Conservation (phyloP, 2,888 invertebrate species). For the Spialia ferax region DNA sequence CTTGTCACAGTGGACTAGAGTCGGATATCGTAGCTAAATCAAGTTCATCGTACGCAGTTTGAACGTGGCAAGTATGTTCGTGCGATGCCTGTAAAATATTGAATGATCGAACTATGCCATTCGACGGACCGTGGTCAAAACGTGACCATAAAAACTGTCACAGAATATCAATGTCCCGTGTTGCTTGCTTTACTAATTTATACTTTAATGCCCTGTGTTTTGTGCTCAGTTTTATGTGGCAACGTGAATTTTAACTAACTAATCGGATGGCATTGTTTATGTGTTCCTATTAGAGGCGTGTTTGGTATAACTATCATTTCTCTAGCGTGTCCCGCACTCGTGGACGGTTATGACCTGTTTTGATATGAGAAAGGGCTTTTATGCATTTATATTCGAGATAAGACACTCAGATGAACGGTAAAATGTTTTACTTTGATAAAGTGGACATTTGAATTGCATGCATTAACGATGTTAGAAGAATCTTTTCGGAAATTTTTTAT, state of each 20-base stretch:
- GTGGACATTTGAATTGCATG: slow-evolving; percentile 30
- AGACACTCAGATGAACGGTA: slow-evolving; percentile 33
- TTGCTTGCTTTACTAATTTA: slow-evolving; percentile 42
- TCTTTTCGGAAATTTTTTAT: too few relatives aligned
- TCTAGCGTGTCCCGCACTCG: slow-evolving; percentile 36
- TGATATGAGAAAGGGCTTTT: slow-evolving; percentile 38
- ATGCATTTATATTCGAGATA: slow-evolving; percentile 40
- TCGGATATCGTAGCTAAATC: slow-evolving; percentile 5
- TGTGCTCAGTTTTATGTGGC: slow-evolving; percentile 19
- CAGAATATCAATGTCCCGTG: slow-evolving; percentile 57
- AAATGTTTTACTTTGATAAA: slow-evolving; percentile 37
- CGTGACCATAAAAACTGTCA: slow-evolving; percentile 63
- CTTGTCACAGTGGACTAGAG: slow-evolving; percentile 32
- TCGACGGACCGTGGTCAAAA: slow-evolving; percentile 54
- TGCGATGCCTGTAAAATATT: slow-evolving; percentile 63
- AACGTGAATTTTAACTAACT: slow-evolving; percentile 32
- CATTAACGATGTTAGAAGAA: too few relatives aligned
- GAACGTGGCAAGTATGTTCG: slow-evolving; percentile 52
- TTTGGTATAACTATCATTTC: slow-evolving; percentile 38
- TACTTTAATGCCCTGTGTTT: slow-evolving; percentile 35
- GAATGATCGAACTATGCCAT: slow-evolving; percentile 56
- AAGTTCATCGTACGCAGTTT: slow-evolving; percentile 41
- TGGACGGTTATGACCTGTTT: slow-evolving; percentile 38
- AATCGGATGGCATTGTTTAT: slow-evolving; percentile 50
- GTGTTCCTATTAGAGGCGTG: slow-evolving; percentile 39